These are phyloP conservation scores for Coenobita brevimanus DNA, from an alignment of 1,140 invertebrate genomes.

Conservation along the genomic window DNA sequence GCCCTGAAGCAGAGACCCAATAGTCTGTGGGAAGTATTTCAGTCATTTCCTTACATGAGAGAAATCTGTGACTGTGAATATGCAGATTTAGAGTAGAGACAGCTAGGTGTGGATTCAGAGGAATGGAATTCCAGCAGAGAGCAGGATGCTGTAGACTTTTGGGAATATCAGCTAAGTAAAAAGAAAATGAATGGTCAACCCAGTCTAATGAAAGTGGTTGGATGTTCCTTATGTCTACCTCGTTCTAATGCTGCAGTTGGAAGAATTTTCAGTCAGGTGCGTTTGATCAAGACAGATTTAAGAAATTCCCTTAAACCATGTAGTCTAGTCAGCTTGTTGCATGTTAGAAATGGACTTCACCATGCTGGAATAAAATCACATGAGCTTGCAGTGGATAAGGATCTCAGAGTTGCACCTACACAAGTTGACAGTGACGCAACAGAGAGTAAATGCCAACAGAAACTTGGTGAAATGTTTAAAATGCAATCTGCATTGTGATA, in stretches of 20 bases:
- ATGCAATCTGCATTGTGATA: background rate
- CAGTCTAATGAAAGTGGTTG: slow-evolving; percentile 15
- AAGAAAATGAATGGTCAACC: slow-evolving; percentile 12
- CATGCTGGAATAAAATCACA: background rate
- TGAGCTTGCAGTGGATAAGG: slow-evolving; percentile 7
- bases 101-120: slow-evolving; percentile 11
- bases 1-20: slow-evolving; percentile 12
- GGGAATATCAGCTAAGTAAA: background rate
- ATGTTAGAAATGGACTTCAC: slow-evolving; percentile 5
- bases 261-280: slow-evolving; percentile 16
- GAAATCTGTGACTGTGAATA: slow-evolving; percentile 20
- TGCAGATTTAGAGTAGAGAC: slow-evolving; percentile 7
- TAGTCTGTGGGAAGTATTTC: background rate
- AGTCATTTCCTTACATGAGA: slow-evolving; percentile 15
- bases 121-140: background rate
- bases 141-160: slow-evolving; percentile 8
- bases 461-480: slow-evolving; percentile 10
- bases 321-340: slow-evolving; percentile 15
- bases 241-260: slow-evolving; percentile 22
- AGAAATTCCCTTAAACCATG: slow-evolving; percentile 21
- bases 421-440: slow-evolving; percentile 9
- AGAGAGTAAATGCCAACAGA: slow-evolving; percentile 13
- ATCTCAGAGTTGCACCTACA: background rate
- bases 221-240: slow-evolving; percentile 1
- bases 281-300: slow-evolving; percentile 25